phyloP scores from a whole-genome alignment of 2,888 invertebrate species.

The Volucella inflata region DNA sequence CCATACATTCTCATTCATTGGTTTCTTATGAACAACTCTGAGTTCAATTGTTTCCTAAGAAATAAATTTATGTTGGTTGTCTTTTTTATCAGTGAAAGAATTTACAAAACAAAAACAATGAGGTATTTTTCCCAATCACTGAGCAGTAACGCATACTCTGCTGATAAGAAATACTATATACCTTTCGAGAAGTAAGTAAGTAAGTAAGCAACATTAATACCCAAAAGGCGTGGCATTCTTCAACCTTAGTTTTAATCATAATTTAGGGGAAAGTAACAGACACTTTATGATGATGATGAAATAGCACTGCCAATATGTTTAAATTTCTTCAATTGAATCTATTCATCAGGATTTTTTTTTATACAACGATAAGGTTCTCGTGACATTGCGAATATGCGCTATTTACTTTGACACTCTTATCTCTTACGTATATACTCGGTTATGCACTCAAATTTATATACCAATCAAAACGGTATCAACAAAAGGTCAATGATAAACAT shows the following conservation, averaged over 20 bases:
- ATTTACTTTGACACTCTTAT: conserved; percentile 7
- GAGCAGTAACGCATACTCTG: not conserved
- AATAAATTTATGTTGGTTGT: too few species aligned
- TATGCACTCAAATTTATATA: too few species aligned
- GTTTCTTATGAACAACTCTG: too few species aligned
- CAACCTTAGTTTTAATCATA: not conserved
- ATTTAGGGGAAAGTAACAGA: not conserved
- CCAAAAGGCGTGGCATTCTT: not conserved
- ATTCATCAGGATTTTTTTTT: conserved; percentile 10
- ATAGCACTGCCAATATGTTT: not conserved
- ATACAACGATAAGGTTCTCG: not conserved
- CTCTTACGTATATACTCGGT: not conserved
- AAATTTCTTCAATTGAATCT: conserved; percentile 4
- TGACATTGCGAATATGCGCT: not conserved
- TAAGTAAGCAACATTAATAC: not conserved
- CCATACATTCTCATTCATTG: too few species aligned
- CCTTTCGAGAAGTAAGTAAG: not conserved
- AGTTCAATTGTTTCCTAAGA: too few species aligned
- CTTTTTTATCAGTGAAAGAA: too few species aligned
- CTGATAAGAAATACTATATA: not conserved
- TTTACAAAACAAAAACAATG: too few species aligned
- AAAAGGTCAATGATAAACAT: conserved; percentile 13
- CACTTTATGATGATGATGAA: conserved; percentile 3
- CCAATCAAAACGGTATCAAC: not conserved
- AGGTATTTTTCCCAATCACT: too few species aligned